Evolutionary conservation across 2,113 vertebrate genomes (phyloP).

Genomic region (Galbula dea): DNA sequence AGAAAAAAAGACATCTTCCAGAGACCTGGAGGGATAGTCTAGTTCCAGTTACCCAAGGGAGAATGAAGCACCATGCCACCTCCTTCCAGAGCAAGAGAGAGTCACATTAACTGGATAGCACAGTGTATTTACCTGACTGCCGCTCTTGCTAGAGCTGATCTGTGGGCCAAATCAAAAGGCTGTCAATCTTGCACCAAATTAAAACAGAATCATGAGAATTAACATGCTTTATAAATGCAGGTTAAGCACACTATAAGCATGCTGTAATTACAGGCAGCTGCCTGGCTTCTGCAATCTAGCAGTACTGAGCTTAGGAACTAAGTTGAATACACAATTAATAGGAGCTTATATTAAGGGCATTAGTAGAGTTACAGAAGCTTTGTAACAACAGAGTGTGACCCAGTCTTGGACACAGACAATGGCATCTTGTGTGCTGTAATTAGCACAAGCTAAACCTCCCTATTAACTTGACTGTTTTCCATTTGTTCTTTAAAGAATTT

Average conservation of each 20-base stretch:
- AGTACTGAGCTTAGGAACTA: conserved; percentile 58
- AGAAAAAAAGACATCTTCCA: background rate
- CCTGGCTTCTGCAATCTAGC: conserved; percentile 50
- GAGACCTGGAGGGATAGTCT: background rate
- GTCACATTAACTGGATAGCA: background rate
- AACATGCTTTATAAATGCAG: conserved; percentile 47
- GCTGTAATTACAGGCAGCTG: conserved; percentile 68
- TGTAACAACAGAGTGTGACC: conserved; percentile 59
- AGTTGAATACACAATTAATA: conserved; percentile 73
- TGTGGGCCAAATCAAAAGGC: background rate
- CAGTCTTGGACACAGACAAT: conserved; percentile 42
- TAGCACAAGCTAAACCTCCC: background rate
- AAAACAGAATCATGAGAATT: conserved; percentile 55
- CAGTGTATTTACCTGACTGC: background rate
- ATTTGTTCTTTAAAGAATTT: background rate
- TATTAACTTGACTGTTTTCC: background rate
- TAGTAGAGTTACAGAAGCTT: conserved; percentile 71
- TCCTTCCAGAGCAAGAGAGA: background rate
- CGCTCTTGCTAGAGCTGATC: background rate
- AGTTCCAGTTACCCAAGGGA: background rate
- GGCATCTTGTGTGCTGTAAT: conserved; percentile 48
- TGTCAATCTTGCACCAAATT: conserved; percentile 48
- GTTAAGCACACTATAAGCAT: conserved; percentile 71
- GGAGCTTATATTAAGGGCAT: conserved; percentile 72
- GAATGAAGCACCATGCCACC: background rate